Evolutionary conservation across 1,140 invertebrate genomes (phyloP).

Genomic region (Eupristina koningsbergeri): DNA sequence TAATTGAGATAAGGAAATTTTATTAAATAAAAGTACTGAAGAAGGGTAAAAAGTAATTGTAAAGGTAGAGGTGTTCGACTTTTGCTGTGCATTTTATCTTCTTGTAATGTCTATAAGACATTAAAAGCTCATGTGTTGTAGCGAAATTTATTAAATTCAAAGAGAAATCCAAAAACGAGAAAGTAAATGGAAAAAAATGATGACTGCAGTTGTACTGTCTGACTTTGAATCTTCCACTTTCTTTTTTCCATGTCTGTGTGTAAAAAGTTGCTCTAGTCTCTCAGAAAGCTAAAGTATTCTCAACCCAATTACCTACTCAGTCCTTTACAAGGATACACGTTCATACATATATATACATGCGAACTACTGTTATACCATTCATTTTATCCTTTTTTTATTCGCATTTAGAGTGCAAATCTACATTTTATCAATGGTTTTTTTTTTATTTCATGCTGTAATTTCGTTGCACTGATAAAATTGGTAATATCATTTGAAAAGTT

Average conservation of each 20-base stretch:
- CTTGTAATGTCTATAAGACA: neutral
- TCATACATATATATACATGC: too few relatives aligned
- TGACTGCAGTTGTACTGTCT: slow-evolving; percentile 3
- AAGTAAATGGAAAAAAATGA: neutral
- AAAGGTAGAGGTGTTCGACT: neutral
- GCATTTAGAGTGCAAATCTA: slow-evolving; percentile 37
- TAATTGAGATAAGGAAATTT: neutral
- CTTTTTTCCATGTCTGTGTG: slow-evolving; percentile 28
- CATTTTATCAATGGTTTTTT: neutral
- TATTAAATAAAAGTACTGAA: neutral
- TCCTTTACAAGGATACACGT: neutral
- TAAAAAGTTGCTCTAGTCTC: slow-evolving; percentile 5
- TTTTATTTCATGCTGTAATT: slow-evolving; percentile 6
- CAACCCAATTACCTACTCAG: slow-evolving; percentile 32
- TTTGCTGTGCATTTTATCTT: neutral
- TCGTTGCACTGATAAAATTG: slow-evolving; percentile 10
- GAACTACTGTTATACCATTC: neutral
- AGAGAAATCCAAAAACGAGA: neutral
- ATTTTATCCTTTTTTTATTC: slow-evolving; percentile 23
- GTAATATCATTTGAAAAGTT: neutral
- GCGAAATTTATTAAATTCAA: slow-evolving; percentile 12
- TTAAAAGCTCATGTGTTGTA: neutral
- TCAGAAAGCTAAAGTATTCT: slow-evolving; percentile 16
- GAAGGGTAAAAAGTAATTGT: neutral
- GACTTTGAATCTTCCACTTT: slow-evolving; percentile 15